Evolutionary conservation across 1,140 invertebrate species (phyloP).

Genomic region (Conus betulinus): DNA sequence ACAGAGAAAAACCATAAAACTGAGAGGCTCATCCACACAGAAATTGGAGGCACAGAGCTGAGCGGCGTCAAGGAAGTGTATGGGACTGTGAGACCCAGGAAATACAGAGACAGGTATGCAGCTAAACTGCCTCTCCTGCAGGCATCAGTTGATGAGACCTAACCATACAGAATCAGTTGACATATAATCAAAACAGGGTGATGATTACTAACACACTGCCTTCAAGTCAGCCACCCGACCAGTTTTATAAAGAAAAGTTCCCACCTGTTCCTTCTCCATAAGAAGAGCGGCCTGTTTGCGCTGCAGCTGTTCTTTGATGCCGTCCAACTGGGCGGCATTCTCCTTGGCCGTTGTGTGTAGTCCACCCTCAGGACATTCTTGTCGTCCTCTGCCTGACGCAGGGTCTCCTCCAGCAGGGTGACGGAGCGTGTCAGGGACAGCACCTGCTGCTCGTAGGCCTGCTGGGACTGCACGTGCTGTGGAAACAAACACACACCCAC

Average conservation of each 20-base stretch:
- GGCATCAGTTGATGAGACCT: no score
- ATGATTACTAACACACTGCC: neutral
- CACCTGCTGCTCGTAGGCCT: constrained; percentile 73
- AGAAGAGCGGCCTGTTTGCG: constrained; percentile 68
- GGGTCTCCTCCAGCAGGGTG: constrained; percentile 69
- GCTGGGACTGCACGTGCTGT: constrained; percentile 70
- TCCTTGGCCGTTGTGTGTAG: constrained; percentile 71
- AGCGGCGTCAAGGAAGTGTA: no score
- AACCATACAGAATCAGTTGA: neutral
- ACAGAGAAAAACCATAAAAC: no score
- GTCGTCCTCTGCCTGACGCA: constrained; percentile 70
- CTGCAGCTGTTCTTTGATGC: constrained; percentile 71
- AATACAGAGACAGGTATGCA: no score
- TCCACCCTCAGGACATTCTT: constrained; percentile 71
- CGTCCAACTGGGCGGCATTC: constrained; percentile 71
- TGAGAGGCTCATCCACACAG: no score
- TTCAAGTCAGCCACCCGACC: no score
- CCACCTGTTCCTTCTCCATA: constrained; percentile 74
- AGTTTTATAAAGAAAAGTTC: neutral
- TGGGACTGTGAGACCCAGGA: no score
- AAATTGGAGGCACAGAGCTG: no score
- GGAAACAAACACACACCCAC: constrained; percentile 23
- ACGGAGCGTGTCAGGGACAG: constrained; percentile 71
- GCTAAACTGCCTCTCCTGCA: no score
- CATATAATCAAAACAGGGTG: neutral